A percentile compares a stretch with the other conserved stretches of the same genome.
Conservation (phyloP, 2,797 vertebrate genomes). For the Gila robusta region DNA sequence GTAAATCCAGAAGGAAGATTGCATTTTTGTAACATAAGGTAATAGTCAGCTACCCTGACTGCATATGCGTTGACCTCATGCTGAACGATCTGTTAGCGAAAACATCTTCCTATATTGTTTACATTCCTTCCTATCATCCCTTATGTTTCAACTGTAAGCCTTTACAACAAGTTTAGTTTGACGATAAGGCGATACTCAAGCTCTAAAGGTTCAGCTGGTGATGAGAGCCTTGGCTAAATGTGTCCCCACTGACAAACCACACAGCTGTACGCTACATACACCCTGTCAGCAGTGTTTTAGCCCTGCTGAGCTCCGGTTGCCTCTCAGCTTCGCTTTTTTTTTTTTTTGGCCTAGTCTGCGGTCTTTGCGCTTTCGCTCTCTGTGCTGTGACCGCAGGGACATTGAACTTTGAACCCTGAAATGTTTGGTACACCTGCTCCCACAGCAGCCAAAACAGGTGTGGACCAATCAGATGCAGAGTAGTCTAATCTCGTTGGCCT, state of each 20-base stretch:
- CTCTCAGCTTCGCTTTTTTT: neutral
- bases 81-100: slow-evolving; percentile 31
- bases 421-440: slow-evolving; percentile 71
- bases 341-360: slow-evolving; percentile 35
- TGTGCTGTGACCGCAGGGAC: slow-evolving; percentile 61
- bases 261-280: slow-evolving; percentile 45
- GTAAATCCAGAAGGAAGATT: neutral
- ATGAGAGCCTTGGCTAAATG: slow-evolving; percentile 37
- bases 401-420: slow-evolving; percentile 68
- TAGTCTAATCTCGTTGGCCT: slow-evolving; percentile 34
- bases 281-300: slow-evolving; percentile 37
- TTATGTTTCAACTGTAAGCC: slow-evolving; percentile 36
- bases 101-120: slow-evolving; percentile 45
- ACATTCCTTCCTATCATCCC: slow-evolving; percentile 46
- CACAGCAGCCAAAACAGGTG: slow-evolving; percentile 71
- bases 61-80: slow-evolving; percentile 4
- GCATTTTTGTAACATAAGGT: neutral
- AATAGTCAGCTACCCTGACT: slow-evolving; percentile 2
- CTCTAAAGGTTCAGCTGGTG: slow-evolving; percentile 42
- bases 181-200: slow-evolving; percentile 6
- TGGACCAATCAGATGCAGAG: slow-evolving; percentile 58
- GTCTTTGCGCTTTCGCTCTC: slow-evolving; percentile 44
- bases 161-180: slow-evolving; percentile 35
- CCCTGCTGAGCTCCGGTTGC: slow-evolving; percentile 11
- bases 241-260: slow-evolving; percentile 25